Conservation (phyloP, 2,113 vertebrate genomes). For the Lophochroa leadbeateri region DNA sequence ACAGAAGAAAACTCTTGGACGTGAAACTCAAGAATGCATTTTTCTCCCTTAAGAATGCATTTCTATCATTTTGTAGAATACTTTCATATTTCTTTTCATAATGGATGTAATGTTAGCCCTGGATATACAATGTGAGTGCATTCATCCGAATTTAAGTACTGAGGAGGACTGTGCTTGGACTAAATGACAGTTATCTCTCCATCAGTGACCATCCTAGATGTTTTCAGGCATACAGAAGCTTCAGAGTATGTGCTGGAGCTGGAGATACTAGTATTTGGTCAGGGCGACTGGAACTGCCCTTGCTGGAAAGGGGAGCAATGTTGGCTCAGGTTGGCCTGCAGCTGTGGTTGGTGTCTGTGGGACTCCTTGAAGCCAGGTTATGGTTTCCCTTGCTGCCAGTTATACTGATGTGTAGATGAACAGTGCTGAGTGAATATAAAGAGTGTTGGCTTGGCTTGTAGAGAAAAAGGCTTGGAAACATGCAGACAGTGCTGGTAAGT, state of each 20-base stretch:
- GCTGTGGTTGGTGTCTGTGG: background rate
- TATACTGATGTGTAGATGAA: fast-evolving
- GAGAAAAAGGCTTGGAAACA: background rate
- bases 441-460: fast-evolving
- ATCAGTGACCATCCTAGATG: background rate
- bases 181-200: background rate
- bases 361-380: background rate
- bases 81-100: background rate
- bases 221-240: background rate
- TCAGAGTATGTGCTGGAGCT: background rate
- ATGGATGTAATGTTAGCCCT: background rate
- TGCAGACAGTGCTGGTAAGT: background rate
- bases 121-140: background rate
- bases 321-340: background rate
- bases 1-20: background rate
- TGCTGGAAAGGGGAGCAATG: background rate
- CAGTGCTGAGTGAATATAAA: background rate
- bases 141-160: background rate
- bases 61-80: background rate
- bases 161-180: background rate
- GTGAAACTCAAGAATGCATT: background rate
- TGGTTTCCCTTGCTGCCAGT: background rate
- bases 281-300: background rate
- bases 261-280: background rate
- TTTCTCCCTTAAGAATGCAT: background rate